Evolutionary conservation across 2,888 invertebrate genomes (phyloP).

Genomic region (Chesias legatella): DNA sequence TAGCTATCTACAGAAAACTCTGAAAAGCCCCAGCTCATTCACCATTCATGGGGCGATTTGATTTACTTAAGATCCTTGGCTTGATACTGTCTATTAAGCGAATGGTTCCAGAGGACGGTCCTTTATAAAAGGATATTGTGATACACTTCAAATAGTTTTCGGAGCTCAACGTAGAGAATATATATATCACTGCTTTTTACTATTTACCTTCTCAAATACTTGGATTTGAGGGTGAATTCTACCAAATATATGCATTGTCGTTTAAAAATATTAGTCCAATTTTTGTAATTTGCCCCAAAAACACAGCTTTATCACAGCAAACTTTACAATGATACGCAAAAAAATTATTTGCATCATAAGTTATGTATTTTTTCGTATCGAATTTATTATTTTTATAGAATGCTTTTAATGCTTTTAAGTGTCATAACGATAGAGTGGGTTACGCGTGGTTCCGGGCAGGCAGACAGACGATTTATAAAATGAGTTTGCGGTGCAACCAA

Average conservation of each 20-base stretch:
- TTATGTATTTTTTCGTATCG: too few relatives aligned
- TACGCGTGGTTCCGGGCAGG: slow-evolving; percentile 75
- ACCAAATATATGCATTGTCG: too few relatives aligned
- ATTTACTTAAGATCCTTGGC: slow-evolving; percentile 77
- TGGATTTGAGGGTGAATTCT: too few relatives aligned
- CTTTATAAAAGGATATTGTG: slow-evolving; percentile 58
- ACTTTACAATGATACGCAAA: slow-evolving; percentile 10
- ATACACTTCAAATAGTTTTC: slow-evolving; percentile 22
- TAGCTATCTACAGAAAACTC: slow-evolving; percentile 72
- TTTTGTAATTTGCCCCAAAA: too few relatives aligned
- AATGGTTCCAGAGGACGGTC: slow-evolving; percentile 52
- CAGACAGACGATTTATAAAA: slow-evolving; percentile 76
- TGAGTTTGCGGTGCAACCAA: slow-evolving; percentile 80
- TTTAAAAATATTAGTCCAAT: too few relatives aligned
- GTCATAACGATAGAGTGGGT: slow-evolving; percentile 55
- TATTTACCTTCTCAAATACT: too few relatives aligned
- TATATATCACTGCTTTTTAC: too few relatives aligned
- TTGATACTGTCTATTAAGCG: slow-evolving; percentile 76
- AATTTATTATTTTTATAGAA: slow-evolving; percentile 18
- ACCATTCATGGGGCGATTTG: slow-evolving; percentile 79
- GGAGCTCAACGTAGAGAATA: slow-evolving; percentile 15
- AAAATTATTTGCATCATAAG: too few relatives aligned
- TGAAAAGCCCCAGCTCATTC: slow-evolving; percentile 74
- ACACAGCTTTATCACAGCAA: too few relatives aligned
- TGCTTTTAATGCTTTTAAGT: slow-evolving; percentile 36